phyloP scores from a whole-genome alignment of 1,140 invertebrate species.

The Drosophila arawakana region DNA sequence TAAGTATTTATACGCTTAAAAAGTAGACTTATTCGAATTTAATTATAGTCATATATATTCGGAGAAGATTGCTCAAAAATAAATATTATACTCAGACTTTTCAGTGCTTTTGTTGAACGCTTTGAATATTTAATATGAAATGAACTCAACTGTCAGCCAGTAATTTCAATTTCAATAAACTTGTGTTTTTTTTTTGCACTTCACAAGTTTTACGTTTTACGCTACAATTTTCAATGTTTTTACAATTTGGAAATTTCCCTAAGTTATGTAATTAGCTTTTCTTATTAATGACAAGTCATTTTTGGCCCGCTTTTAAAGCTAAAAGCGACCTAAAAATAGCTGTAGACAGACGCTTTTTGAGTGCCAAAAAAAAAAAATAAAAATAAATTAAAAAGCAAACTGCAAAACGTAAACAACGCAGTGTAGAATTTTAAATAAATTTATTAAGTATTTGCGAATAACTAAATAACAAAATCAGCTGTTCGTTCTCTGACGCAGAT shows the following conservation, averaged over 20 bases:
- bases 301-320: constrained; percentile 5
- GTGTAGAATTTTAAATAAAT: constrained; percentile 15
- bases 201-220: background rate
- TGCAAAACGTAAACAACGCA: constrained; percentile 37
- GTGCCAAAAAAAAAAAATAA: constrained; percentile 36
- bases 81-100: too few relatives aligned
- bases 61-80: too few relatives aligned
- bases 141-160: too few relatives aligned
- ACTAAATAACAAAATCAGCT: constrained; percentile 36
- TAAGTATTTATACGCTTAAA: background rate
- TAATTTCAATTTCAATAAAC: too few relatives aligned
- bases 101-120: too few relatives aligned
- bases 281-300: constrained; percentile 30
- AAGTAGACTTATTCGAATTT: too few relatives aligned
- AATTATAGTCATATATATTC: too few relatives aligned
- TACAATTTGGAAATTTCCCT: constrained; percentile 9
- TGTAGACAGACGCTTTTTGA: constrained; percentile 18
- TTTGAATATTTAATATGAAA: too few relatives aligned
- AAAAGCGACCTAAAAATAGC: constrained; percentile 33
- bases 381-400: background rate
- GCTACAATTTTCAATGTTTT: background rate
- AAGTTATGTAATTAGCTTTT: constrained; percentile 16
- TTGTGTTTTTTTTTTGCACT: too few relatives aligned
- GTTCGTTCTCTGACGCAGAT: constrained; percentile 30
- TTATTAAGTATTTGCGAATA: constrained; percentile 29